phyloP scores from a whole-genome alignment of 2,113 vertebrate genomes.

The Rhinogobius similis region DNA sequence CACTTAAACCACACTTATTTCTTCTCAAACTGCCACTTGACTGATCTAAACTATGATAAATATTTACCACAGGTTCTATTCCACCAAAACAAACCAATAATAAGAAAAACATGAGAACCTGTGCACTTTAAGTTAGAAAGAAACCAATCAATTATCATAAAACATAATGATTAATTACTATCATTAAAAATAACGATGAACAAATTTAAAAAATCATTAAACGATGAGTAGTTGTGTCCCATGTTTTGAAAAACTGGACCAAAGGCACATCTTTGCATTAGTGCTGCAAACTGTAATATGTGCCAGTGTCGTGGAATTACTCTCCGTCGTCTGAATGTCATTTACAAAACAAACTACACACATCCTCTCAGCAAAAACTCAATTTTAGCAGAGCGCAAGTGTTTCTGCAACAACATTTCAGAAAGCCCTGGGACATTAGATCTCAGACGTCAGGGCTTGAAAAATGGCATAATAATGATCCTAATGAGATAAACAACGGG shows the following conservation, averaged over 20 bases:
- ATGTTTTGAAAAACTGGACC: background rate
- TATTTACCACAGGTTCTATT: too few relatives aligned
- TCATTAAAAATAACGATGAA: too few relatives aligned
- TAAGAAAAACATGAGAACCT: too few relatives aligned
- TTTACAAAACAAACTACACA: constrained; percentile 13
- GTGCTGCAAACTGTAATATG: background rate
- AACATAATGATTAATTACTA: too few relatives aligned
- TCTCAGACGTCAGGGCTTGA: background rate
- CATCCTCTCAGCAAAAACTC: constrained; percentile 8
- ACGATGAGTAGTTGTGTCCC: background rate
- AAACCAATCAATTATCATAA: too few relatives aligned
- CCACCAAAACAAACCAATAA: too few relatives aligned
- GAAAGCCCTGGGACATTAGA: constrained; percentile 11
- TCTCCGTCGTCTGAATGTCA: constrained; percentile 6
- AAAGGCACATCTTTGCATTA: background rate
- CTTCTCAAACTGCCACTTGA: too few relatives aligned
- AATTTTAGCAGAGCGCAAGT: constrained; percentile 7
- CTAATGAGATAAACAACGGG: constrained; percentile 27
- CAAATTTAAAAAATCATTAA: too few relatives aligned
- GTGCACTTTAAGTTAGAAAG: too few relatives aligned
- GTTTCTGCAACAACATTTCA: constrained; percentile 24
- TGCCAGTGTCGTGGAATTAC: background rate
- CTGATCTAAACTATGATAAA: too few relatives aligned
- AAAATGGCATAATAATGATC: constrained; percentile 39
- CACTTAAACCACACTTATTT: too few relatives aligned